These are phyloP conservation scores for Plodia interpunctella DNA, from an alignment of 1,140 invertebrate species.

Conservation along the genomic window DNA sequence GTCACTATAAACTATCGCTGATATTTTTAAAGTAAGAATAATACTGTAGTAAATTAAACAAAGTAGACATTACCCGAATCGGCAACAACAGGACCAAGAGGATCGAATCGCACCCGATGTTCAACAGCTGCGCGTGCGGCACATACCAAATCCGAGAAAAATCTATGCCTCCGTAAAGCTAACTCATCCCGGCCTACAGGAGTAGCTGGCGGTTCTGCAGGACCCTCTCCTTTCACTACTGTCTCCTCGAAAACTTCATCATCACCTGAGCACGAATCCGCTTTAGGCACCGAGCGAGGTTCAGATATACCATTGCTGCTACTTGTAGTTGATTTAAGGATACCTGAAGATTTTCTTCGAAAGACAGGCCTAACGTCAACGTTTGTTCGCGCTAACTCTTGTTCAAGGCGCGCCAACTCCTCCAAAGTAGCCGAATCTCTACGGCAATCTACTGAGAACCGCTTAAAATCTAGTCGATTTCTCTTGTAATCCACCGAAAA, in stretches of 20 bases:
- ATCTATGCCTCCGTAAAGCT: slow-evolving; percentile 84
- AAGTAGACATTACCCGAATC: slow-evolving; percentile 57
- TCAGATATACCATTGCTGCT: slow-evolving; percentile 48
- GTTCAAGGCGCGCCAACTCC: slow-evolving; percentile 56
- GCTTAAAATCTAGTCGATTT: slow-evolving; percentile 57
- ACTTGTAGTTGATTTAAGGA: slow-evolving; percentile 69
- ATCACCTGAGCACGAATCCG: slow-evolving; percentile 57
- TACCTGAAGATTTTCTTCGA: slow-evolving; percentile 70
- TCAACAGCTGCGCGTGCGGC: slow-evolving; percentile 84
- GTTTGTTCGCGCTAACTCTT: slow-evolving; percentile 61
- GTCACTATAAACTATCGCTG: too few species aligned
- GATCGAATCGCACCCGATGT: slow-evolving; percentile 85
- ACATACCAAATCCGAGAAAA: slow-evolving; percentile 86
- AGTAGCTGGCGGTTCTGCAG: slow-evolving; percentile 83
- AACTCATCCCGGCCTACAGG: slow-evolving; percentile 87
- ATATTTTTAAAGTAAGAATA: not conserved
- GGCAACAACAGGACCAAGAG: slow-evolving; percentile 82
- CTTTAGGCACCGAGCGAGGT: slow-evolving; percentile 31
- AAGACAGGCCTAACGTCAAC: slow-evolving; percentile 47
- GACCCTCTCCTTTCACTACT: slow-evolving; percentile 53
- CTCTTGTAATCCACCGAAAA: slow-evolving; percentile 66
- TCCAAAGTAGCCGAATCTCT: slow-evolving; percentile 57
- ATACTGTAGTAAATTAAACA: too few species aligned
- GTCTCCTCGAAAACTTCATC: slow-evolving; percentile 67
- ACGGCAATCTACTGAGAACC: slow-evolving; percentile 61